A percentile compares a stretch with the other conserved stretches of the same genome.
phyloP scores from a whole-genome alignment of 53 echinoderm and acorn worm species.

The Stichopus horrens region DNA sequence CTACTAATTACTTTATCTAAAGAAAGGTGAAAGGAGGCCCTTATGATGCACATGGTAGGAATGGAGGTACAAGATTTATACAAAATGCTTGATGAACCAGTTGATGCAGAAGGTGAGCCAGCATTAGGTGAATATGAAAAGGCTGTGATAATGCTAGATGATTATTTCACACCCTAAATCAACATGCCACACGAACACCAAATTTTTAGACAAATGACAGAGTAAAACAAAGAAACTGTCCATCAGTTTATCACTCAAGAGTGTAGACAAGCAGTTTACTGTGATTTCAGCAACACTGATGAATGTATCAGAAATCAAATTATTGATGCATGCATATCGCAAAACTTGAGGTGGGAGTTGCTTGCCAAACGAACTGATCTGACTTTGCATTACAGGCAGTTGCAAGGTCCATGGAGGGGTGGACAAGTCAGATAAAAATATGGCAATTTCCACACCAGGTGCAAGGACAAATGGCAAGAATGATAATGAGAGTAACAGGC shows the following conservation, averaged over 20 bases:
- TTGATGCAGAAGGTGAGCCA: no score
- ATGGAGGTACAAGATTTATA: slow-evolving; percentile 28
- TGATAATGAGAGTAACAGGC: background rate
- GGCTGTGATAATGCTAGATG: background rate
- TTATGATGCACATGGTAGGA: slow-evolving; percentile 46
- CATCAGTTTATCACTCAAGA: no score
- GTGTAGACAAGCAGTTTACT: slow-evolving; percentile 34
- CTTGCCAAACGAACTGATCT: slow-evolving; percentile 40
- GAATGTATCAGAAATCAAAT: slow-evolving; percentile 64
- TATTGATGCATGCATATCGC: slow-evolving; percentile 1
- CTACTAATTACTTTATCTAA: no score
- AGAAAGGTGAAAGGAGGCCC: slow-evolving; percentile 19
- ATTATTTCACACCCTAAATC: no score
- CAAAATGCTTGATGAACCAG: background rate
- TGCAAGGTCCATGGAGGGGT: slow-evolving; percentile 48
- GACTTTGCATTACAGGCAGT: slow-evolving; percentile 41
- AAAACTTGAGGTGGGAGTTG: slow-evolving; percentile 46
- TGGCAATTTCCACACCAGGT: background rate
- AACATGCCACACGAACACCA: background rate
- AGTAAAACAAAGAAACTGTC: background rate
- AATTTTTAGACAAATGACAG: background rate
- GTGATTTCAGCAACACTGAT: slow-evolving; percentile 40
- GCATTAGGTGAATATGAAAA: background rate
- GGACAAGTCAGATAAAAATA: slow-evolving; percentile 42
- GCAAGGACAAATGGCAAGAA: background rate